These are phyloP conservation scores for Lithobates sylvaticus DNA, from an alignment of 2,797 vertebrate species.

Conservation along the genomic window DNA sequence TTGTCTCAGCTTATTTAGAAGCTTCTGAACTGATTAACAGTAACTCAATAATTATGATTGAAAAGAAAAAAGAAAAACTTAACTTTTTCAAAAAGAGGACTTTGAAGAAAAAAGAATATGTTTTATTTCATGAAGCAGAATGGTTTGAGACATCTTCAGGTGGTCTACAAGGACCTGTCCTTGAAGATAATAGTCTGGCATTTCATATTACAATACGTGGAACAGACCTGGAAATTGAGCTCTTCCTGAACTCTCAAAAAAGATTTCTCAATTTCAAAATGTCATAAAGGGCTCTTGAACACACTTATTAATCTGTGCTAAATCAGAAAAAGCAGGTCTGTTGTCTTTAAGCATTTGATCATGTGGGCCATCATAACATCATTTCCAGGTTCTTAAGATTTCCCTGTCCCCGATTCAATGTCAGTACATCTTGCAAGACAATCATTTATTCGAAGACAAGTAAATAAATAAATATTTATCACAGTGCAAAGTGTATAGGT, in stretches of 20 bases:
- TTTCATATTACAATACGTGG: constrained; percentile 59
- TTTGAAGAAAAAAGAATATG: constrained; percentile 6
- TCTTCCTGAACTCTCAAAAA: constrained; percentile 55
- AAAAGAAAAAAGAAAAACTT: neutral
- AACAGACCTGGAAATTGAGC: constrained; percentile 43
- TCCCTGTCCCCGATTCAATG: neutral
- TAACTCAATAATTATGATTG: neutral
- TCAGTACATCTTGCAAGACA: neutral
- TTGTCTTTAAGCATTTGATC: constrained; percentile 60
- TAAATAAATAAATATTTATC: constrained; percentile 16
- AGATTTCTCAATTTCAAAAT: constrained; percentile 61
- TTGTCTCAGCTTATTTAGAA: no score
- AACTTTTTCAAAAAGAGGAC: constrained; percentile 21
- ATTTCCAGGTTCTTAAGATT: constrained; percentile 4
- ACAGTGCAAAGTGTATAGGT: neutral
- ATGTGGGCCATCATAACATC: constrained; percentile 53
- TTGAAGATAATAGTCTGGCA: constrained; percentile 62
- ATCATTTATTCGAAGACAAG: neutral
- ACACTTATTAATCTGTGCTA: constrained; percentile 59
- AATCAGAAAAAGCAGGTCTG: constrained; percentile 59
- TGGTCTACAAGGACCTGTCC: constrained; percentile 60
- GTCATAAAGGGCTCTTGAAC: constrained; percentile 61
- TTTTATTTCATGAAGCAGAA: constrained; percentile 50
- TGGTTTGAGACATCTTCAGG: constrained; percentile 43
- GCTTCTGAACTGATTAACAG: neutral